Base-by-base conservation (phyloP, 2,888 invertebrate genomes). In the Melieria omissa region DNA sequence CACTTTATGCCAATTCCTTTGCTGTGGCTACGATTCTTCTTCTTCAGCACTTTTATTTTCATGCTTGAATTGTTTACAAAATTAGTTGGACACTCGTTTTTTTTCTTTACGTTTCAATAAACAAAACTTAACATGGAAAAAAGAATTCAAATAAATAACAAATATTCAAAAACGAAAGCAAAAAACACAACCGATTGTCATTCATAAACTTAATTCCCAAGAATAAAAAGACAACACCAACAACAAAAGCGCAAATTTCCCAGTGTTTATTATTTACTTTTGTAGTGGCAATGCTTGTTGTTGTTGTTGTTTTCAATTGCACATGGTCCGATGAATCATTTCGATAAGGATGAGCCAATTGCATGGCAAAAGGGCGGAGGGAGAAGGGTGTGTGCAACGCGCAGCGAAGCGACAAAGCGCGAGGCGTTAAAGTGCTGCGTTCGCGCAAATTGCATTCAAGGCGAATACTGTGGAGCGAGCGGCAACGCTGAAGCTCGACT, bases 311-410 rank as follows among this genome's bases (percentile, higher is more conserved):
- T 46, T 66, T 66, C 58, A 41, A 47, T 47, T 58, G 57, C 41
- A 4, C 42, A 45, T 61, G n/a, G 54, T 54, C 46, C 68, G 68
- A 69, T 69, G 61, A 69, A 62, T 69, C 68, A 69, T 69, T 61
- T 44, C 12, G 52, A 61, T 61, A 68, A 68, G 10, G 10, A 62
- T 12, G 29, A 68, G 41, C 14, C 12, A 52, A 52, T 12, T 52
- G 3, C 9, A 49, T 3, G 12, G 29, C 29, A 1, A 29, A 29
- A 1, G 29, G 29, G 29, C 29, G 2, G 29, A 29, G 29, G 29
- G 29, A 3, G 29, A 29, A 29, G 29, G 2, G 29, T 29, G 29
- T 29, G 29, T 29, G 2, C 29, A 29, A 29, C 29, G 29, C 29
- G 29, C 29, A 29, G 29, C 2, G 29, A 29, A 29, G 29, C 29